These are phyloP conservation scores for Oryzias dopingdopingensis DNA, from an alignment of 2,797 vertebrate genomes.

Conservation along the genomic window DNA sequence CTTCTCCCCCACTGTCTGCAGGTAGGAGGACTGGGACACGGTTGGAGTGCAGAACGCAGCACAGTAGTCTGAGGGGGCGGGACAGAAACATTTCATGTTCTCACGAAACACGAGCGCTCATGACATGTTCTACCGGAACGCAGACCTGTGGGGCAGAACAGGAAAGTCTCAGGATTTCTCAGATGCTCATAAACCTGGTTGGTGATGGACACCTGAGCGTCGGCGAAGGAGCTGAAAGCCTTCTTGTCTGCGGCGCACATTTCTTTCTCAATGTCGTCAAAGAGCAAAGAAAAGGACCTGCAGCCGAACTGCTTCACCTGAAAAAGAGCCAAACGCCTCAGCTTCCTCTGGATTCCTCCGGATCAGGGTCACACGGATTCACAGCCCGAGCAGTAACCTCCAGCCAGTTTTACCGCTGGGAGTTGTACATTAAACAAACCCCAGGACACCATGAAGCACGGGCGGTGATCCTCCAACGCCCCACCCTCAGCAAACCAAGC, in stretches of 20 bases:
- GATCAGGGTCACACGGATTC: too few species aligned
- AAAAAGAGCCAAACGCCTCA: background rate
- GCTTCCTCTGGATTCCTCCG: background rate
- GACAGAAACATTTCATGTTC: background rate
- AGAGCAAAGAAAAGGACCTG: slow-evolving; percentile 93
- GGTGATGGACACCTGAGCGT: slow-evolving; percentile 92
- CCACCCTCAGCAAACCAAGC: slow-evolving; percentile 20
- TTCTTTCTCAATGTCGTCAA: slow-evolving; percentile 95
- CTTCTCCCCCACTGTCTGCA: slow-evolving; percentile 92
- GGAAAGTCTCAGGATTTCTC: slow-evolving; percentile 88
- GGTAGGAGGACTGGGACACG: slow-evolving; percentile 89
- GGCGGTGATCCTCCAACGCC: slow-evolving; percentile 17
- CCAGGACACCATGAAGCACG: too few species aligned
- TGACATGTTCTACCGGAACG: too few species aligned
- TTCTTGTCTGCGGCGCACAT: slow-evolving; percentile 96
- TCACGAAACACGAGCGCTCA: too few species aligned
- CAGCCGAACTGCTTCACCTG: slow-evolving; percentile 94
- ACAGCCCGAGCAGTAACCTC: too few species aligned
- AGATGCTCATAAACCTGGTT: slow-evolving; percentile 93
- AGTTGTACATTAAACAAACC: background rate
- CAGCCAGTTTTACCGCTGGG: slow-evolving; percentile 11
- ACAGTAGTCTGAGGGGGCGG: slow-evolving; percentile 86
- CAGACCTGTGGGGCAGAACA: slow-evolving; percentile 97
- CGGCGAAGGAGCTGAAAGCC: slow-evolving; percentile 92
- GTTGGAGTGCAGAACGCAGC: slow-evolving; percentile 90